Conservation (phyloP, 2,888 invertebrate genomes). For the Rhaphigaster nebulosa region DNA sequence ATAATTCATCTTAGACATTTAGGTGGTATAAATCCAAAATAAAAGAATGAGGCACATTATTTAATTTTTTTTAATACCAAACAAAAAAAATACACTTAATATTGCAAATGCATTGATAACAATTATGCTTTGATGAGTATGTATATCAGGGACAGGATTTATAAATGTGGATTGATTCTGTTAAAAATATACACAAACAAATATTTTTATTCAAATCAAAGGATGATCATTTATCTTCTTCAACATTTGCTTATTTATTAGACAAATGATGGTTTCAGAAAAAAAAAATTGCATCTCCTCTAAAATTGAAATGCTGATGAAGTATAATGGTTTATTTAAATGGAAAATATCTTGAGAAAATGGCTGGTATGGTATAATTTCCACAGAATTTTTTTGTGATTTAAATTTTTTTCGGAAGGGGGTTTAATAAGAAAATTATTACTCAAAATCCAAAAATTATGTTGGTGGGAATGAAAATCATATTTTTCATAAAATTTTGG, state of each 20-base stretch:
- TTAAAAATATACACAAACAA: no score
- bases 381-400: no score
- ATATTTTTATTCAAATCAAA: background rate
- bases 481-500: no score
- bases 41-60: background rate
- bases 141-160: background rate
- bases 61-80: background rate
- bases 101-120: background rate
- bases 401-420: no score
- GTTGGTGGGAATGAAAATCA: no score
- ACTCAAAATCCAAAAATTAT: no score
- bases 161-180: no score
- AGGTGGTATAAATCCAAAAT: background rate
- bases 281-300: background rate
- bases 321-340: background rate
- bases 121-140: background rate
- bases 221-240: background rate
- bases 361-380: no score
- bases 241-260: background rate
- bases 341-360: background rate
- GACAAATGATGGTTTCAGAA: background rate
- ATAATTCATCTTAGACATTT: no score
- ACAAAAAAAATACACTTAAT: background rate
- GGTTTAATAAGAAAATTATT: no score
- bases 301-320: background rate